Evolutionary conservation across 2,113 vertebrate genomes (phyloP).

Genomic region (Leucosticte australis): DNA sequence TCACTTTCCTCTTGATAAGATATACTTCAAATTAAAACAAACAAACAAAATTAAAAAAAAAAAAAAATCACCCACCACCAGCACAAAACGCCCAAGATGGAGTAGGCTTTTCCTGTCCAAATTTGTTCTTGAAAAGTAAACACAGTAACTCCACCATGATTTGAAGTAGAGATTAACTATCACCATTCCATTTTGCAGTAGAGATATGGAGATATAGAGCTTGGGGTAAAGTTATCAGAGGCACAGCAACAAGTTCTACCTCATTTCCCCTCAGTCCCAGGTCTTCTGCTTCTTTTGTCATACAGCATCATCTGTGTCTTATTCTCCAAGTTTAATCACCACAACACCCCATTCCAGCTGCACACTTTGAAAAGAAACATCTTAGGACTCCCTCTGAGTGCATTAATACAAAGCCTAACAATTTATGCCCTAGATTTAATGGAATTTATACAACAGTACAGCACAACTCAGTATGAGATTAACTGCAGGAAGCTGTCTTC

Average conservation of each 20-base stretch:
- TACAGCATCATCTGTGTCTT: not conserved
- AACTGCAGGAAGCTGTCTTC: not conserved
- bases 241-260: not conserved
- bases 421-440: not conserved
- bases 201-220: not conserved
- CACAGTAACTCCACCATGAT: not conserved
- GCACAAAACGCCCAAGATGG: not conserved
- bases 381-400: not conserved
- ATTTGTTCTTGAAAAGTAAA: not conserved
- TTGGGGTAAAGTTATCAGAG: not conserved
- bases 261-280: not conserved
- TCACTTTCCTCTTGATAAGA: not conserved
- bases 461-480: not conserved
- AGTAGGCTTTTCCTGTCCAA: not conserved
- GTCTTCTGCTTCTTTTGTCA: not conserved
- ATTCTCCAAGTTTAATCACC: not conserved
- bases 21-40: not conserved
- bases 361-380: not conserved
- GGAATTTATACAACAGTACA: not conserved
- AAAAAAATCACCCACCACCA: not conserved
- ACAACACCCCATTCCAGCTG: not conserved
- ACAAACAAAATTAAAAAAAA: too few species aligned
- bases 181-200: not conserved
- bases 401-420: not conserved
- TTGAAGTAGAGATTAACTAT: not conserved